Evolutionary conservation across 2,888 invertebrate species (phyloP), one percentile per base, ranked within the genome.

Genomic region (Latheticus oryzae): DNA sequence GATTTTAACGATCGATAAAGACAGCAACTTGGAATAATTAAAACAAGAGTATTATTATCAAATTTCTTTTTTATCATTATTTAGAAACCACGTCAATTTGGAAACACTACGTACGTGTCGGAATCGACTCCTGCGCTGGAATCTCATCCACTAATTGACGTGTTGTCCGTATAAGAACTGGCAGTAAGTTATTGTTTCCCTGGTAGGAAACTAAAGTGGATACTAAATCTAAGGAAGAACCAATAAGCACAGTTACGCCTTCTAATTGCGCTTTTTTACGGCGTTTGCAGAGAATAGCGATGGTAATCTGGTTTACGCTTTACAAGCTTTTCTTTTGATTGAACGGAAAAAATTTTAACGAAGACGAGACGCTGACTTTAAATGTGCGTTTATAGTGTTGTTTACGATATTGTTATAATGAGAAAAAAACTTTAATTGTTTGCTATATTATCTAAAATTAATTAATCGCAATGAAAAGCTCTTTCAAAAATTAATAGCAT

Each of bases 331-430:
- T n/a, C 30, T 50, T 51, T 57, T 42, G 51, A n/a, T n/a, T n/a
- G n/a, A n/a, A n/a, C n/a, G 11, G 24, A 53, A 56, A 56, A 64
- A 67, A 67, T 65, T 56, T 61, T 65, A 68, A 65, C 63, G 67
- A 65, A 69, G 61, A 57, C 19, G 53, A 63, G 60, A 61, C 60
- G 51, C 50, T 24, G 68, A 69, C 65, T 70, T 57, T 59, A 67
- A 70, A 70, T 65, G 61, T 58, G 64, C 64, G 63, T 59, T 67
- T 69, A 68, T 43, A 55, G 66, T 57, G 67, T 71, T 67, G 61
- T 73, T 73, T 73, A 73, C 69, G 71, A 71, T 71, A 73, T 73
- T 73, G 73, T 72, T 73, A 73, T 71, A 61, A 71, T 70, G 68
- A 65, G 68, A 60, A 62, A 66, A 69, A 61, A 47, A 47, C 48